Base-by-base conservation (phyloP, 1,140 invertebrate genomes). In the Macrobrachium nipponense region DNA sequence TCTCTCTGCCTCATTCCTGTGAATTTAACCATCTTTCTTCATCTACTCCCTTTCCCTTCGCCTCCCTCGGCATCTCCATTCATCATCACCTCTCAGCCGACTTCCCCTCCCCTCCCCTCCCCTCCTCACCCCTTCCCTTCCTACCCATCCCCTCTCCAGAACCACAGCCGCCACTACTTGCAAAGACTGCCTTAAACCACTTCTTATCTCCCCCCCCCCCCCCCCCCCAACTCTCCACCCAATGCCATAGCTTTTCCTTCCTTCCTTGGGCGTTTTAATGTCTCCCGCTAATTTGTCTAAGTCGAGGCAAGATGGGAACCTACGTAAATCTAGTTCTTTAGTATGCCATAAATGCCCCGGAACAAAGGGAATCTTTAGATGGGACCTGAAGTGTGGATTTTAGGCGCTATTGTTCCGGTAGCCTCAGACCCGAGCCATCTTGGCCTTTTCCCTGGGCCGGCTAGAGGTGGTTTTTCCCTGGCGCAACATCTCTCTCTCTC, bases 301-400 rank as follows among this genome's bases (percentile, higher is more conserved):
- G 68, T 70, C 68, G 36, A 70, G 23, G 68, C 68, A 43, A 70
- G 68, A 70, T 70, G 68, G 68, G 68, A 23, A 70, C 36, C 36
- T 70, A 43, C 68, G 68, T 70, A 70, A 70, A 70, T 70, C 68
- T 70, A 70, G 36, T 70, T 70, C 68, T 70, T 70, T 70, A 70
- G 11, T 70, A 70, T 27, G 68, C 68, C 68, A 27, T 70, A 70
- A 70, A 70, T 70, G 68, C 68, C 68, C 68, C 36, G 68, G 68
- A 70, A 70, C 68, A 70, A 70, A 70, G 68, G 68, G 36, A 70
- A 70, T 27, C 68, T 43, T 70, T 23, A 43, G 23, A 23, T 15
- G 20, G 23, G 68, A 12, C 36, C 15, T 23, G 15, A 43, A 27
- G 68, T 70, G 68, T 70, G 68, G 68, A 70, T 70, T 70, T 70